These are phyloP conservation scores for Hassar affinis DNA, from an alignment of 2,113 vertebrate species.

Conservation along the genomic window DNA sequence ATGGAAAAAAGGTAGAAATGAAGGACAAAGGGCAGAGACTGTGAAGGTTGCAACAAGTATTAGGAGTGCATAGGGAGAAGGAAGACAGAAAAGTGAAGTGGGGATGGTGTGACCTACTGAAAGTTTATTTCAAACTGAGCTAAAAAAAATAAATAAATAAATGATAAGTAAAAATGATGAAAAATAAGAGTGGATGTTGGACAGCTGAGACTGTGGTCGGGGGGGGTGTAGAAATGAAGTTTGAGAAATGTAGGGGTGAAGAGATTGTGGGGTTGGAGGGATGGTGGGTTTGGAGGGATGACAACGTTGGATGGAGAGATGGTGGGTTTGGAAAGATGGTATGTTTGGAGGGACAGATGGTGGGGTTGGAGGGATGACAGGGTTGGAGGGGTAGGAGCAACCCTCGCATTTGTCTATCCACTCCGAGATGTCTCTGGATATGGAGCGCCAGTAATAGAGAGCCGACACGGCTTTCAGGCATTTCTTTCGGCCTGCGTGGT, in stretches of 20 bases:
- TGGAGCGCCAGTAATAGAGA: too few species aligned
- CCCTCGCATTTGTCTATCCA: too few species aligned
- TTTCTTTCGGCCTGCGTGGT: too few species aligned
- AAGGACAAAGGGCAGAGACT: constrained; percentile 11
- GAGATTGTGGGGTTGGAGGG: background rate
- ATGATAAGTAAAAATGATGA: too few species aligned
- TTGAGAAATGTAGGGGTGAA: background rate
- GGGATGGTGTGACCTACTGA: constrained; percentile 32
- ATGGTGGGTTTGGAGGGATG: background rate
- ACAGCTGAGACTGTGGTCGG: constrained; percentile 28
- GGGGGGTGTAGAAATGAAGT: background rate
- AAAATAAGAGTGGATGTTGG: constrained; percentile 32
- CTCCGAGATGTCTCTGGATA: too few species aligned
- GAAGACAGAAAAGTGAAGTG: constrained; percentile 48
- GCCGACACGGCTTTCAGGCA: too few species aligned
- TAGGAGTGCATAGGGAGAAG: background rate
- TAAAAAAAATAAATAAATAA: constrained; percentile 21
- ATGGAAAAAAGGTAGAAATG: background rate
- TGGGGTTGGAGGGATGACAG: background rate
- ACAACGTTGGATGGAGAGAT: background rate
- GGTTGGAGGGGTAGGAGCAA: background rate
- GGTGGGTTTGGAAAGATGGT: background rate
- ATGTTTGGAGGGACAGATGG: background rate
- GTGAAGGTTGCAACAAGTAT: constrained; percentile 18
- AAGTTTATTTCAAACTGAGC: background rate